Evolutionary conservation across 2,888 invertebrate species (phyloP).

Genomic region (Octodonta nipae): DNA sequence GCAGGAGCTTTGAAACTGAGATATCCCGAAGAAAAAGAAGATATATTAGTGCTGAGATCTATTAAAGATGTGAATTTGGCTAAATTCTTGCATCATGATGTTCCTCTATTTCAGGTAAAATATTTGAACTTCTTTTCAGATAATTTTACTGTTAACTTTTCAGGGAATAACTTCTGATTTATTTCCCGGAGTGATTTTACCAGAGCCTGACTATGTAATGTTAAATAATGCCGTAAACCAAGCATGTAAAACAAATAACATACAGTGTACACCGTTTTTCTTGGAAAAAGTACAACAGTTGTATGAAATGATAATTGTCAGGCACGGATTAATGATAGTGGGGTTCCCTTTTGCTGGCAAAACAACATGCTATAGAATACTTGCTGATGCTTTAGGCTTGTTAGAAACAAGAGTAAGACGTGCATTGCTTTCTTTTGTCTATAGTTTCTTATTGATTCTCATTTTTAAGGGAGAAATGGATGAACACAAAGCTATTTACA

Average conservation of each 20-base stretch:
- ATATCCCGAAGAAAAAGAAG: conserved; percentile 78
- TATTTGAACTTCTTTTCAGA: conserved; percentile 2
- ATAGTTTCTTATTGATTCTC: conserved; percentile 1
- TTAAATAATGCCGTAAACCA: conserved; percentile 52
- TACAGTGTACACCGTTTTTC: conserved; percentile 75
- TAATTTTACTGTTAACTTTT: neutral
- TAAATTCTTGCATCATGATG: conserved; percentile 78
- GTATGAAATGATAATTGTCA: conserved; percentile 88
- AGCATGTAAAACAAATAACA: conserved; percentile 55
- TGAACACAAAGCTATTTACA: conserved; percentile 65
- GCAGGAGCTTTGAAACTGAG: conserved; percentile 82
- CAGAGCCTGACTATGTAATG: conserved; percentile 63
- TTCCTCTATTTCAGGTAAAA: conserved; percentile 68
- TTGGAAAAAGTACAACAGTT: conserved; percentile 80
- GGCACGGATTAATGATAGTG: conserved; percentile 90
- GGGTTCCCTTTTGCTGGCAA: conserved; percentile 89
- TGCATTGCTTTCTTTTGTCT: neutral
- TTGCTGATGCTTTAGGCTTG: conserved; percentile 67
- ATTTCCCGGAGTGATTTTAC: conserved; percentile 74
- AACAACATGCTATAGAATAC: conserved; percentile 67
- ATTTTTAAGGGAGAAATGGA: conserved; percentile 50
- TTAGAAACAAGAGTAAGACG: conserved; percentile 54
- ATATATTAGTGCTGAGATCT: conserved; percentile 71
- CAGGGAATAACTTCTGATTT: conserved; percentile 85
- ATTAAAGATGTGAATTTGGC: conserved; percentile 91